phyloP scores from a whole-genome alignment of 2,888 invertebrate genomes.

The Seira sanloemensis region DNA sequence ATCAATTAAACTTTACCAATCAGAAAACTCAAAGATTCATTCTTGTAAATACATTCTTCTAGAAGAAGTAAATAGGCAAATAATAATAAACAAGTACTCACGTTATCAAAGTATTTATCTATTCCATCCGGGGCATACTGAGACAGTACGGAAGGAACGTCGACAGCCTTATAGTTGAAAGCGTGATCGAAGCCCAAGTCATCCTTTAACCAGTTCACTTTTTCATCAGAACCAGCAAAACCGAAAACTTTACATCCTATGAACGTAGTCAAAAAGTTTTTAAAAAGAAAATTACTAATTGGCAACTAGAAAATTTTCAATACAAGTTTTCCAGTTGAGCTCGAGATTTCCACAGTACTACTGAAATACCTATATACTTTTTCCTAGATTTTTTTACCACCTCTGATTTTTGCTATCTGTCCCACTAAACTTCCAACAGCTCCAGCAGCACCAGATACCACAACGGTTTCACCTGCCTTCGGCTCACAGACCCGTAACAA shows the following conservation, averaged over 20 bases:
- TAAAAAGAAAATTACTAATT: no score
- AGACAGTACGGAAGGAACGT: slow-evolving; percentile 79
- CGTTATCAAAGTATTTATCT: slow-evolving; percentile 88
- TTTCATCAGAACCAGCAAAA: slow-evolving; percentile 84
- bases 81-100: slow-evolving; percentile 75
- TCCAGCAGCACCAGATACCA: slow-evolving; percentile 86
- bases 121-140: slow-evolving; percentile 82
- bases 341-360: no score
- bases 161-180: slow-evolving; percentile 83
- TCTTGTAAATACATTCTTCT: no score
- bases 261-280: no score
- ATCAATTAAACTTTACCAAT: no score
- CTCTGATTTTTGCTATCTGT: slow-evolving; percentile 85
- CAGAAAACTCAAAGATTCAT: no score
- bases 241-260: slow-evolving; percentile 82
- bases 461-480: slow-evolving; percentile 83
- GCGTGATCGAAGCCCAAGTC: slow-evolving; percentile 83
- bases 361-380: no score
- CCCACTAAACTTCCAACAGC: slow-evolving; percentile 88
- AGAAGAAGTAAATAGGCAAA: neutral
- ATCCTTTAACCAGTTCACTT: slow-evolving; percentile 82
- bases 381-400: no score
- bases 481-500: slow-evolving; percentile 83
- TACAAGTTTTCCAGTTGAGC: neutral
- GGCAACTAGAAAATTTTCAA: neutral